These are phyloP conservation scores for Eunapius fragilis DNA, from an alignment of 37 sponge, comb jelly and placozoan species.

Conservation along the genomic window DNA sequence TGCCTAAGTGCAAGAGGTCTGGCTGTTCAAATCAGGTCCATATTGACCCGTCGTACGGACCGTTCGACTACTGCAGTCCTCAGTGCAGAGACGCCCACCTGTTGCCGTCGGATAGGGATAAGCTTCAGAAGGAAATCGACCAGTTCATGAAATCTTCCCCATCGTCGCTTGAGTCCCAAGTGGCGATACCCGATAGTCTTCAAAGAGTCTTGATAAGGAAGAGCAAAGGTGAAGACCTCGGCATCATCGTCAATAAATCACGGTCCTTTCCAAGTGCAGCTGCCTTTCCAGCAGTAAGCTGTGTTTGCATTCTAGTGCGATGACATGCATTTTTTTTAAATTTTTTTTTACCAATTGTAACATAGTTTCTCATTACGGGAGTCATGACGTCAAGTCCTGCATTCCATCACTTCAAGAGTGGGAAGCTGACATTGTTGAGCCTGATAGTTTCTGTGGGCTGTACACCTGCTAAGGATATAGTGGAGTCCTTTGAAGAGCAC, in stretches of 20 bases:
- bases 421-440: constrained; percentile 2
- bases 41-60: constrained; percentile 13
- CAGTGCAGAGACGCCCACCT: constrained; percentile 42
- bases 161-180: not conserved
- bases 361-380: not conserved
- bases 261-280: not conserved
- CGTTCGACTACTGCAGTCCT: constrained; percentile 50
- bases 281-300: not conserved
- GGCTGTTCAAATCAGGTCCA: constrained; percentile 21
- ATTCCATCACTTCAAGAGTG: not conserved
- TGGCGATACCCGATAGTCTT: not conserved
- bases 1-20: not conserved
- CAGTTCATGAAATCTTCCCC: not conserved
- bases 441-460: not conserved
- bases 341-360: not conserved
- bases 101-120: constrained; percentile 16
- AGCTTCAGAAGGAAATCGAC: constrained; percentile 25
- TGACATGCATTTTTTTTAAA: too few species aligned
- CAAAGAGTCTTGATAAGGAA: not conserved
- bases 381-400: not conserved
- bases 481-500: not conserved
- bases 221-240: not conserved
- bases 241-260: not conserved
- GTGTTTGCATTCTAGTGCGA: too few species aligned
- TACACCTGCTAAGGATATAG: not conserved